Conservation (phyloP, 1,140 invertebrate genomes). For the Tribolium madens region DNA sequence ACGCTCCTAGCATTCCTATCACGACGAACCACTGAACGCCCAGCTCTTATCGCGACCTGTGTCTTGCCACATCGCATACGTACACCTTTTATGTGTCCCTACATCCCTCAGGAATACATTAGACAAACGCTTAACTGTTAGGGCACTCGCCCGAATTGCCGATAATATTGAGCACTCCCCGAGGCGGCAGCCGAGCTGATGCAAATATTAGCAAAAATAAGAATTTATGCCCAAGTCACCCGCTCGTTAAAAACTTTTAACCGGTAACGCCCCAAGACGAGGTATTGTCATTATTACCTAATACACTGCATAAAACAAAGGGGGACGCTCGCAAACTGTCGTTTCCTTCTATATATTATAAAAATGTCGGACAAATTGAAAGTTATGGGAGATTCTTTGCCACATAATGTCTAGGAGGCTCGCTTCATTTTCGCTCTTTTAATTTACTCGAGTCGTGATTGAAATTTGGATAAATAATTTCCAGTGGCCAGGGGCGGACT, state of each 20-base stretch:
- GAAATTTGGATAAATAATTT: too few relatives aligned
- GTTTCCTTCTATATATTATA: constrained; percentile 43
- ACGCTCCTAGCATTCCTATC: constrained; percentile 64
- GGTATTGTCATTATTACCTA: constrained; percentile 44
- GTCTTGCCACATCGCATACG: constrained; percentile 56
- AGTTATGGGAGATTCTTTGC: constrained; percentile 39
- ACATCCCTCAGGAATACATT: constrained; percentile 57
- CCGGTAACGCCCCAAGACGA: constrained; percentile 38
- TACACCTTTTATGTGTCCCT: constrained; percentile 56
- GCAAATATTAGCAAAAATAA: constrained; percentile 1
- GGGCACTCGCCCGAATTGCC: constrained; percentile 34
- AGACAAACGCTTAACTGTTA: constrained; percentile 55
- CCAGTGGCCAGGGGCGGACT: neutral
- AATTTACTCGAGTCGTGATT: constrained; percentile 38
- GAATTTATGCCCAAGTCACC: constrained; percentile 40
- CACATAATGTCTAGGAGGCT: constrained; percentile 38
- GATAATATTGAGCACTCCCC: constrained; percentile 20
- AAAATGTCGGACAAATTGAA: constrained; percentile 42
- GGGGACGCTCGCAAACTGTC: constrained; percentile 43
- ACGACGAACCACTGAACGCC: constrained; percentile 59
- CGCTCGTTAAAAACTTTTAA: constrained; percentile 41
- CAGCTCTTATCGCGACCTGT: constrained; percentile 62
- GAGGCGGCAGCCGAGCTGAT: neutral
- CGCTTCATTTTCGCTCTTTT: constrained; percentile 43
- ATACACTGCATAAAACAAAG: constrained; percentile 42